These are phyloP conservation scores for Acanthornis magna DNA, from an alignment of 2,797 vertebrate species.

Conservation along the genomic window DNA sequence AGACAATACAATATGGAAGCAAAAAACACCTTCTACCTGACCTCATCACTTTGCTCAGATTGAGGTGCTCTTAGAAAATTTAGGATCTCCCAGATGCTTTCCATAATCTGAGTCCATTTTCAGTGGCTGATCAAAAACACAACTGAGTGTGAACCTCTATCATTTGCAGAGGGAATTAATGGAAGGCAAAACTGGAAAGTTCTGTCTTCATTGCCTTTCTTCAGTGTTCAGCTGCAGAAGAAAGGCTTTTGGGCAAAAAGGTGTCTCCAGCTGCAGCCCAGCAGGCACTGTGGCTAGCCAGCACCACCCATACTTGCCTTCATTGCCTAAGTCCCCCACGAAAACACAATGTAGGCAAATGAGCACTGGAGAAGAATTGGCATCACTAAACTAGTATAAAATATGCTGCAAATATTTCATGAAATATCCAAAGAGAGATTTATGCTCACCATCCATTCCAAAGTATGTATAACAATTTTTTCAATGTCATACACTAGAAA, in stretches of 20 bases:
- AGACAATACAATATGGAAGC: background rate
- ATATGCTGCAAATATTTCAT: background rate
- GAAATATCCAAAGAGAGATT: background rate
- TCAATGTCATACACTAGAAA: background rate
- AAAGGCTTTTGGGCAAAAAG: background rate
- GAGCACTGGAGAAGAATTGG: background rate
- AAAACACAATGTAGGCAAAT: background rate
- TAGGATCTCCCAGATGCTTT: background rate
- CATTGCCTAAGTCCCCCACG: rapidly evolving
- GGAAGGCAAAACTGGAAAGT: background rate
- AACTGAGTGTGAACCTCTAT: background rate
- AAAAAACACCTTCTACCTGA: background rate
- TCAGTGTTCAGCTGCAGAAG: background rate
- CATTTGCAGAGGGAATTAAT: rapidly evolving
- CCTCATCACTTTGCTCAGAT: background rate
- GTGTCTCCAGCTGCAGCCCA: background rate
- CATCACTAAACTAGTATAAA: background rate
- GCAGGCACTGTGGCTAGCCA: background rate
- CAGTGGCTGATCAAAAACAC: rapidly evolving
- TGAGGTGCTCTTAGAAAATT: background rate
- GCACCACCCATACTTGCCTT: background rate
- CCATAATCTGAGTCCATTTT: background rate
- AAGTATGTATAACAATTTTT: background rate
- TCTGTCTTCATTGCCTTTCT: background rate
- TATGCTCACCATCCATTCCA: background rate